These are phyloP conservation scores for Gymnothorax javanicus DNA, from an alignment of 2,797 vertebrate genomes.

Conservation along the genomic window DNA sequence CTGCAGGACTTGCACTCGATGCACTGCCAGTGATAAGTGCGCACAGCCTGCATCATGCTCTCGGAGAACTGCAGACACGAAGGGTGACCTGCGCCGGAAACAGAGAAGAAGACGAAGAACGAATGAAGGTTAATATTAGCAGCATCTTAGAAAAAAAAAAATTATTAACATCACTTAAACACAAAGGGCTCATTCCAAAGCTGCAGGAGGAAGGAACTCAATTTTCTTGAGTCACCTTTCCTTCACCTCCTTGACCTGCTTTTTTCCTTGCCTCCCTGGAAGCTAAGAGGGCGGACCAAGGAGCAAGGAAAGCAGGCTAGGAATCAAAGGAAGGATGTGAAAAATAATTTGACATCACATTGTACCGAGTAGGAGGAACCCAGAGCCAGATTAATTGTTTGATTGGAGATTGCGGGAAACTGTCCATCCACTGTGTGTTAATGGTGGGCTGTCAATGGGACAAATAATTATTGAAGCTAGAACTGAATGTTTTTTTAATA, in stretches of 20 bases:
- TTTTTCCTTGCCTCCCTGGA: too few species aligned
- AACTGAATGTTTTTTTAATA: not conserved
- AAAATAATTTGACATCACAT: not conserved
- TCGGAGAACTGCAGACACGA: constrained; percentile 98
- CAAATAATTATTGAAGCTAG: not conserved
- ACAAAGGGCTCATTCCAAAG: too few species aligned
- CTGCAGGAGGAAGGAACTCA: too few species aligned
- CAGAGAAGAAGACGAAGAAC: not conserved
- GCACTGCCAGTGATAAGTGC: constrained; percentile 98
- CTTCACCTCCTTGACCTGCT: too few species aligned
- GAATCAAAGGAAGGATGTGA: too few species aligned
- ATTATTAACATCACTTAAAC: too few species aligned
- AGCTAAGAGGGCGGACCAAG: too few species aligned
- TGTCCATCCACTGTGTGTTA: not conserved
- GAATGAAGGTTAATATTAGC: not conserved
- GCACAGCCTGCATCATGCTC: constrained; percentile 97
- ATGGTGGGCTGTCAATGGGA: not conserved
- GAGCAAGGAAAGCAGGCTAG: too few species aligned
- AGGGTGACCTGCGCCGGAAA: constrained; percentile 82
- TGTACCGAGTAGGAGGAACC: too few species aligned
- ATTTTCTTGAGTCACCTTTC: too few species aligned
- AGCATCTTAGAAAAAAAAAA: not conserved
- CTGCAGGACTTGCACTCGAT: constrained; percentile 99
- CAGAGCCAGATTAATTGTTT: not conserved
- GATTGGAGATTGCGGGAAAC: not conserved